Evolutionary conservation across 2,113 vertebrate species (phyloP).

Genomic region (Polypterus bichir): DNA sequence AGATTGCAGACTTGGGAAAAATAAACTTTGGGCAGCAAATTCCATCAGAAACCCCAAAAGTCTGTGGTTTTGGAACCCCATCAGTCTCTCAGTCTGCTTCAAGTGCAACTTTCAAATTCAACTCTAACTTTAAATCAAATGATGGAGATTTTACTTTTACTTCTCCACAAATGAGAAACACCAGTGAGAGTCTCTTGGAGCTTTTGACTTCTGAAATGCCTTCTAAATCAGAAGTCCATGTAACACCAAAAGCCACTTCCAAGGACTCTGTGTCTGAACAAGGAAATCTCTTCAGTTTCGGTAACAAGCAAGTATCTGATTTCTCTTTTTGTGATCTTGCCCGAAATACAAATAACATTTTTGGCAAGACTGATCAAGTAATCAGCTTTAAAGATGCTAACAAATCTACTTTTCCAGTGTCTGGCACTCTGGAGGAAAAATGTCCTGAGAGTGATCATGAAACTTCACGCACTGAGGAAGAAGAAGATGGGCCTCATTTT

Average conservation of each 20-base stretch:
- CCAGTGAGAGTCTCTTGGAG: constrained; percentile 73
- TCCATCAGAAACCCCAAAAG: constrained; percentile 57
- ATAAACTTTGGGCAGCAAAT: constrained; percentile 60
- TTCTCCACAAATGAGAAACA: constrained; percentile 56
- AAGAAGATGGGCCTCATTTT: constrained; percentile 95
- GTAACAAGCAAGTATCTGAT: constrained; percentile 46
- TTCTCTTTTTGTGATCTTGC: constrained; percentile 52
- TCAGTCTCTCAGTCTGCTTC: constrained; percentile 51
- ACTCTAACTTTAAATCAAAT: constrained; percentile 91
- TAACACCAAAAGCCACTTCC: constrained; percentile 40
- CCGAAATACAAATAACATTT: constrained; percentile 36
- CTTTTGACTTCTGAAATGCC: constrained; percentile 78
- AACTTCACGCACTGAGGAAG: constrained; percentile 68
- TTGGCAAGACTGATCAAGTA: constrained; percentile 53
- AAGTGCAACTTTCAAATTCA: constrained; percentile 78
- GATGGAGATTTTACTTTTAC: constrained; percentile 92
- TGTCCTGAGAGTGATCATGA: constrained; percentile 68
- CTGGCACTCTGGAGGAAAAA: constrained; percentile 38
- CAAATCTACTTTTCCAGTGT: constrained; percentile 42
- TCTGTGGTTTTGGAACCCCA: constrained; percentile 45
- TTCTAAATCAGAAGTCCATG: constrained; percentile 48
- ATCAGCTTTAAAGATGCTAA: constrained; percentile 52
- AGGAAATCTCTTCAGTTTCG: constrained; percentile 61
- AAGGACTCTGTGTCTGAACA: constrained; percentile 38
- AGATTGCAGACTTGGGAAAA: constrained; percentile 65